A percentile compares a stretch with the other conserved stretches of the same genome.
These are phyloP conservation scores for Acanthurus tractus DNA, from an alignment of 2,797 vertebrate genomes.

Conservation along the genomic window DNA sequence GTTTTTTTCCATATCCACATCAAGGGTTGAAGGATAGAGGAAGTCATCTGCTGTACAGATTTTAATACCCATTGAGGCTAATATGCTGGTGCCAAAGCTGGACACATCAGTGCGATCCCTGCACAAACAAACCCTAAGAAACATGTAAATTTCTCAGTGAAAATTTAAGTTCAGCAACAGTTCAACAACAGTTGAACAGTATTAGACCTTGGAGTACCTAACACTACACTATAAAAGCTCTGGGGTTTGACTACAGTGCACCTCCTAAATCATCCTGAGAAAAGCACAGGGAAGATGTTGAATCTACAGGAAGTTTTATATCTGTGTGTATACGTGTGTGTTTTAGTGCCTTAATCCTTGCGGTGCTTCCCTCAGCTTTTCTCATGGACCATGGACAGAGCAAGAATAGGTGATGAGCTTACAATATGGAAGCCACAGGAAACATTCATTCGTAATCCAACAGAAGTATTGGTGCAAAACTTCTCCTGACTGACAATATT, in stretches of 20 bases:
- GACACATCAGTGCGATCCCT: neutral
- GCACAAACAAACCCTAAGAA: neutral
- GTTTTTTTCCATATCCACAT: too few relatives aligned
- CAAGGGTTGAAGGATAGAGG: too few relatives aligned
- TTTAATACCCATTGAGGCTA: neutral
- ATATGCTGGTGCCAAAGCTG: neutral
- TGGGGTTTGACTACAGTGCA: neutral
- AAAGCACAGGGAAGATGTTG: slow-evolving; percentile 18
- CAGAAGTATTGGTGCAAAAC: slow-evolving; percentile 60
- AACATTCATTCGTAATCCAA: slow-evolving; percentile 67
- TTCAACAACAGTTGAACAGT: neutral
- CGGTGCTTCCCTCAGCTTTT: slow-evolving; percentile 76
- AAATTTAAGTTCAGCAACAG: neutral
- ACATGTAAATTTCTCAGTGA: neutral
- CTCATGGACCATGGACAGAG: slow-evolving; percentile 60
- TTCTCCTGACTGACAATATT: slow-evolving; percentile 49
- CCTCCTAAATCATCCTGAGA: slow-evolving; percentile 14
- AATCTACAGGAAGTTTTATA: slow-evolving; percentile 49
- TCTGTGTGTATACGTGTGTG: slow-evolving; percentile 17
- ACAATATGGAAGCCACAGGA: slow-evolving; percentile 59
- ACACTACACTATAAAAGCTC: slow-evolving; percentile 6
- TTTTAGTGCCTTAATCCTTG: slow-evolving; percentile 71
- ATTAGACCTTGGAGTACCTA: neutral
- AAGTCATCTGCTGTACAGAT: neutral
- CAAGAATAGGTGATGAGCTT: slow-evolving; percentile 69